Conservation (phyloP, 2,888 invertebrate genomes). For the Melieria omissa region DNA sequence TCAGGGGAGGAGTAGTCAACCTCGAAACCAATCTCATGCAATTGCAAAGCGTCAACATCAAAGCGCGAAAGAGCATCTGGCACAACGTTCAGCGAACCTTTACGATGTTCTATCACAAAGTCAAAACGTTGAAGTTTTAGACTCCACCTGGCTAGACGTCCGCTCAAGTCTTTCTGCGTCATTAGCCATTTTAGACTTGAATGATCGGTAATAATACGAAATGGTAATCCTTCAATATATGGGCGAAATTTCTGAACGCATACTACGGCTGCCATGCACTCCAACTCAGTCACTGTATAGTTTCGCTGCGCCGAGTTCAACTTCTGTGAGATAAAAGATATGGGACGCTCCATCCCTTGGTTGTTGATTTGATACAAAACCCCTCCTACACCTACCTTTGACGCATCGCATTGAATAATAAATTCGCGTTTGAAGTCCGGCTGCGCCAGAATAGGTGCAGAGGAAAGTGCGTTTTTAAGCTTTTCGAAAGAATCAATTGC, state of each 20-base stretch:
- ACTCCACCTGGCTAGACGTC: slow-evolving; percentile 2
- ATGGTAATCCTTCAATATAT: slow-evolving; percentile 25
- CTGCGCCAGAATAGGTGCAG: slow-evolving; percentile 27
- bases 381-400: slow-evolving; percentile 29
- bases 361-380: slow-evolving; percentile 31
- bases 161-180: slow-evolving; percentile 22
- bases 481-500: slow-evolving; percentile 19
- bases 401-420: slow-evolving; percentile 36
- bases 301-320: slow-evolving; percentile 5
- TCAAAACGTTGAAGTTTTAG: slow-evolving; percentile 4
- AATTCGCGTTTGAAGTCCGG: slow-evolving; percentile 29
- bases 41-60: background rate
- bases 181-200: slow-evolving; percentile 25
- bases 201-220: slow-evolving; percentile 28
- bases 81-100: slow-evolving; percentile 16
- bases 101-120: slow-evolving; percentile 14
- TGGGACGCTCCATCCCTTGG: slow-evolving; percentile 22
- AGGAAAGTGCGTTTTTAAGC: slow-evolving; percentile 25
- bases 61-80: slow-evolving; percentile 32
- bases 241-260: slow-evolving; percentile 16
- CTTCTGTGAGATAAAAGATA: slow-evolving; percentile 15
- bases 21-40: background rate
- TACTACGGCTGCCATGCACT: slow-evolving; percentile 16
- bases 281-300: background rate
- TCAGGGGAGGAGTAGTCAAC: slow-evolving; percentile 13